Percentiles rank a stretch among this genome's conserved stretches.
Evolutionary conservation across 2,797 vertebrate genomes (phyloP).

Genomic region (Pseudomugil gertrudae): DNA sequence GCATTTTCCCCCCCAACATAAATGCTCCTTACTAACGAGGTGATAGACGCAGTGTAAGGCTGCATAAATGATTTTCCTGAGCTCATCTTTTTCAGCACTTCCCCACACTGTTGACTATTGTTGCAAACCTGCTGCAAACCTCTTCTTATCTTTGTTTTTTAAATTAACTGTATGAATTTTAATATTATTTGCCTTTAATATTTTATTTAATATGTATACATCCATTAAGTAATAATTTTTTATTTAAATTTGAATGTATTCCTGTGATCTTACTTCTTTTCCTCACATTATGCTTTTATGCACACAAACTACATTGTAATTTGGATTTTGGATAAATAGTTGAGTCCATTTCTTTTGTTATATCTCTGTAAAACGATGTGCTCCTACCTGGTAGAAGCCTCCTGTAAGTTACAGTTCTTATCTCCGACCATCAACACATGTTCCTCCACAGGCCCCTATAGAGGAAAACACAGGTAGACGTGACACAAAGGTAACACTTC

Average conservation of each 20-base stretch:
- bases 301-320: too few species aligned
- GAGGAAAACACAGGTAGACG: conserved; percentile 2
- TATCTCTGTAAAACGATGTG: background rate
- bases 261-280: background rate
- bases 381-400: conserved; percentile 84
- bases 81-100: background rate
- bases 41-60: background rate
- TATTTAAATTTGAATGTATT: background rate
- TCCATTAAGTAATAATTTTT: background rate
- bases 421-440: conserved; percentile 62
- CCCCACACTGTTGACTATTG: background rate
- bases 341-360: too few species aligned
- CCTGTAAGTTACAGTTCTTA: conserved; percentile 86
- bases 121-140: background rate
- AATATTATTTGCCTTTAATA: too few species aligned
- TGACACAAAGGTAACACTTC: background rate
- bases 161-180: background rate
- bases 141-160: background rate
- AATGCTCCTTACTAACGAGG: background rate
- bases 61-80: background rate
- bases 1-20: background rate
- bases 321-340: background rate
- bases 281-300: too few species aligned
- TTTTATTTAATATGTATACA: background rate
- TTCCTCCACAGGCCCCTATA: conserved; percentile 84